These are phyloP conservation scores for Drosophila tripunctata DNA, from an alignment of 2,888 invertebrate species.

Conservation along the genomic window DNA sequence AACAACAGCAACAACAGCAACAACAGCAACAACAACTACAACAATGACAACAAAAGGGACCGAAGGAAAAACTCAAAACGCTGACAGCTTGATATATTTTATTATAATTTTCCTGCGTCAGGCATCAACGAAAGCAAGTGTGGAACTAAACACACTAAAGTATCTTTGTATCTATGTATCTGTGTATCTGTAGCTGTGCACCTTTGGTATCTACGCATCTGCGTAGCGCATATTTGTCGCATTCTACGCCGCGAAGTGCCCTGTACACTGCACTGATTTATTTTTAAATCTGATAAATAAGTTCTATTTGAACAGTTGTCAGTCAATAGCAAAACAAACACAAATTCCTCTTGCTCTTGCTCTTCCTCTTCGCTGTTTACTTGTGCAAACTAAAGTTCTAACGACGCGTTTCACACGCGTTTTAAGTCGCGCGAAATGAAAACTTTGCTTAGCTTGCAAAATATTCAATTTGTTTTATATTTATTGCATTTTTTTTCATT, in stretches of 20 bases:
- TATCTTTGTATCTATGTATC: slow-evolving; percentile 21
- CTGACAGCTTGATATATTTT: slow-evolving; percentile 80
- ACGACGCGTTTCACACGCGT: slow-evolving; percentile 22
- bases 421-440: background rate
- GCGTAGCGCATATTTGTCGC: slow-evolving; percentile 35
- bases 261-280: slow-evolving; percentile 66
- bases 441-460: background rate
- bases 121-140: slow-evolving; percentile 47
- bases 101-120: slow-evolving; percentile 69
- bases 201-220: slow-evolving; percentile 25
- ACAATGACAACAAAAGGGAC: slow-evolving; percentile 64
- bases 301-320: slow-evolving; percentile 68
- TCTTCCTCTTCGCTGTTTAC: background rate
- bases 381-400: background rate
- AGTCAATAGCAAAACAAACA: slow-evolving; percentile 66
- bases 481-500: slow-evolving; percentile 4
- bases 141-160: slow-evolving; percentile 33
- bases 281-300: slow-evolving; percentile 68
- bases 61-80: slow-evolving; percentile 66
- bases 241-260: slow-evolving; percentile 39
- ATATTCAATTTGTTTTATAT: background rate
- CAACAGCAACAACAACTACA: slow-evolving; percentile 29
- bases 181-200: slow-evolving; percentile 17
- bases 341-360: background rate
- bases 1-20: slow-evolving; percentile 17